Conservation (phyloP, 2,888 invertebrate species). For the Zaprionus lineosus region DNA sequence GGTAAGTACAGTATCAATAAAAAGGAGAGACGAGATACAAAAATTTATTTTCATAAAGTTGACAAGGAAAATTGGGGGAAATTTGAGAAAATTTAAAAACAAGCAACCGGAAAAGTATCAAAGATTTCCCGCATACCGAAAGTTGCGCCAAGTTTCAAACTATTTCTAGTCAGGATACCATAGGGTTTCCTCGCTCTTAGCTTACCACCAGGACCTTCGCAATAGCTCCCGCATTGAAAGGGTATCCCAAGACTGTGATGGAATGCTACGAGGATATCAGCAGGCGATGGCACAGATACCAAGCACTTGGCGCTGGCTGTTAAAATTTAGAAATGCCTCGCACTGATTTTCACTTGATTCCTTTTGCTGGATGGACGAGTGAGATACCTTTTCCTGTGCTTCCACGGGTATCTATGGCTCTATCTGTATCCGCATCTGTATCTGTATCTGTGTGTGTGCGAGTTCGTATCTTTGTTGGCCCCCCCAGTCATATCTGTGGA, state of each 20-base stretch:
- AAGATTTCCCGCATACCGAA: no score
- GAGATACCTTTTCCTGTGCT: background rate
- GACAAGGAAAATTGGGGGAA: no score
- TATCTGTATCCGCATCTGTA: background rate
- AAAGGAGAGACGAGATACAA: no score
- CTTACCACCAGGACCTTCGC: no score
- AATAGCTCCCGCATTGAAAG: no score
- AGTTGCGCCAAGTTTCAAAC: no score
- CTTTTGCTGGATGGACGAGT: slow-evolving; percentile 24
- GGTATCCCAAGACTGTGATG: slow-evolving; percentile 39
- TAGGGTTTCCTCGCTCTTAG: no score
- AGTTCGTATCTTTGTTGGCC: background rate
- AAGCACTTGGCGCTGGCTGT: slow-evolving; percentile 48
- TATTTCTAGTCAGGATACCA: no score
- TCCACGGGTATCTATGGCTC: background rate
- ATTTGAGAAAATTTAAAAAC: no score
- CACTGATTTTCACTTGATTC: slow-evolving; percentile 68
- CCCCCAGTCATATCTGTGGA: slow-evolving; percentile 20
- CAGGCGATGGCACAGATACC: slow-evolving; percentile 52
- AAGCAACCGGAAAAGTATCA: no score
- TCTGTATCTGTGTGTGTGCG: slow-evolving; percentile 1
- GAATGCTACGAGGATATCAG: slow-evolving; percentile 48
- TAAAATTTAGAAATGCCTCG: slow-evolving; percentile 57
- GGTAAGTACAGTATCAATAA: no score
- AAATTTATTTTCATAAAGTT: no score